Base-by-base conservation (phyloP, 2,797 vertebrate species). In the Pseudochirops corinnae region DNA sequence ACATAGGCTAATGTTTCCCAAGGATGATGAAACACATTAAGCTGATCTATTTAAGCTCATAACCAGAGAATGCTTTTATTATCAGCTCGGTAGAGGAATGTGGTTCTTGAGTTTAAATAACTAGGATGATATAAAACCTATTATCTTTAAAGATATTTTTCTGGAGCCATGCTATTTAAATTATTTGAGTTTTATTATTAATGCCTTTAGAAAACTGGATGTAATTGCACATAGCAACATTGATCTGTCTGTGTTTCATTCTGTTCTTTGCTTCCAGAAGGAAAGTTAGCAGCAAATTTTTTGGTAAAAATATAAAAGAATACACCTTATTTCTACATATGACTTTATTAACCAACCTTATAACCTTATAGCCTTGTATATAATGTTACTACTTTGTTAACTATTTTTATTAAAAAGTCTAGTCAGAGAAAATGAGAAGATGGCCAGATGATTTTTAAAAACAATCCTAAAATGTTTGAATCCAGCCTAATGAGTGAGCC, bases 161-260 rank as follows among this genome's bases (percentile, higher is more conserved):
- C 29, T 62, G 14, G 0, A 82, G 9, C 11, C 56, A 74, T 94
- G 5, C 10, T 92, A 91, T 95, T 96, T 95, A 93, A 12, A 95
- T 55, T 95, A 91, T 55, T 56, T 1, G 93, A 93, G n/a, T 94
- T 96, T 95, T 95, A 7, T 16, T 95, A 46, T 94, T 95, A 94
- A 26, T 95, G 93, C 26, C 60, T 94, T 31, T 92, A 90, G 52
- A 91, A 96, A 94, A 95, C 56, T 94, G 90, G n/a, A 90, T 94
- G 12, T 91, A 16, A 93, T 95, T 96, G 93, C 50, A 87, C n/a
- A 94, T 92, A 96, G 91, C 52, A 53, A 95, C 96, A 93, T 74
- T 90, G 46, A 91, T 94, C n/a, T 74, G 6, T 90, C 21, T 96
- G 12, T 95, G 94, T 95, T 96, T 33, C 95, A 90, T 94, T 4